phyloP scores from a whole-genome alignment of 2,888 invertebrate genomes.

The Drosophila eohydei region DNA sequence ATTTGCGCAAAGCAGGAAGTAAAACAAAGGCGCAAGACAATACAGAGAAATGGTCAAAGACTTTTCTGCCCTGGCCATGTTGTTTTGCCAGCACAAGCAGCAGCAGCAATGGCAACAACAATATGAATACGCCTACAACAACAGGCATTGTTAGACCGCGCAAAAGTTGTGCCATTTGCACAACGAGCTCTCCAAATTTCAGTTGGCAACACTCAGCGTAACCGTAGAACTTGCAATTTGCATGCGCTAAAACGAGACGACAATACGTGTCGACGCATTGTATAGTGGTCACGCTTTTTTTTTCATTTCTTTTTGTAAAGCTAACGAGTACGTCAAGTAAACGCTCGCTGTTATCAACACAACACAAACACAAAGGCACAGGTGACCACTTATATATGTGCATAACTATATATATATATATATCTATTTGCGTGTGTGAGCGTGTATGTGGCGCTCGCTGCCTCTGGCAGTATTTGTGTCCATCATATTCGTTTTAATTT shows the following conservation, averaged over 20 bases:
- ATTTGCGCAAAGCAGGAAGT: conserved; percentile 46
- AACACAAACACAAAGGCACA: conserved; percentile 40
- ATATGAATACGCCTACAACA: conserved; percentile 39
- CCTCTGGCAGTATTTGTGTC: conserved; percentile 28
- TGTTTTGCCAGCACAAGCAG: conserved; percentile 28
- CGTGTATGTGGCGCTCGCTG: conserved; percentile 48
- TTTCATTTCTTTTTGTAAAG: conserved; percentile 17
- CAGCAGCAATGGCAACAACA: conserved; percentile 9
- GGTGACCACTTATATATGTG: conserved; percentile 28
- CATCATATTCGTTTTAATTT: conserved; percentile 48
- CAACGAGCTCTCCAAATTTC: conserved; percentile 41
- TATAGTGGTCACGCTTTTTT: conserved; percentile 36
- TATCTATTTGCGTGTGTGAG: conserved; percentile 13
- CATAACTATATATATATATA: neutral
- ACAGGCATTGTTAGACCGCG: conserved; percentile 61
- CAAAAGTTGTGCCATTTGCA: conserved; percentile 56
- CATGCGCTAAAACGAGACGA: conserved; percentile 52
- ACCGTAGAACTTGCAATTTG: conserved; percentile 33
- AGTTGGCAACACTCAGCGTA: conserved; percentile 69
- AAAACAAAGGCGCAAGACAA: conserved; percentile 41
- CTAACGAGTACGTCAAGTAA: conserved; percentile 44
- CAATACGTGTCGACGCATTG: conserved; percentile 25
- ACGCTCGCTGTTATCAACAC: conserved; percentile 68
- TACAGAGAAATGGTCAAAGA: conserved; percentile 42
- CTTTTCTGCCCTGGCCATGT: conserved; percentile 44